These are phyloP conservation scores for Tragulus kanchil DNA, from an alignment of 2,113 vertebrate species.

Conservation along the genomic window DNA sequence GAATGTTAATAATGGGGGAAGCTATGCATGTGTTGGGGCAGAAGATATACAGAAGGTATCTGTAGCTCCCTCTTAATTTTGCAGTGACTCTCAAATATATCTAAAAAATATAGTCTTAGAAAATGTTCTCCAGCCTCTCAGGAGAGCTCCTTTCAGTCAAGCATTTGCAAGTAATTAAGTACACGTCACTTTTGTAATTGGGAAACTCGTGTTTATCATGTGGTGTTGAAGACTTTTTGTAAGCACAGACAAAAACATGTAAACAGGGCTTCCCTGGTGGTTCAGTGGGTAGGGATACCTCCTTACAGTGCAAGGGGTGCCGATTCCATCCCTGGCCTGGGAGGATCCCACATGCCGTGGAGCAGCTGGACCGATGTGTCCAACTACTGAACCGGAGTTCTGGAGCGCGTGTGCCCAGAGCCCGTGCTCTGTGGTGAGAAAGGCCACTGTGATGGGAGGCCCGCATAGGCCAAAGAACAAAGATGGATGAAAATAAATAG, in stretches of 20 bases:
- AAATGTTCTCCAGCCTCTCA: background rate
- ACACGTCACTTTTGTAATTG: background rate
- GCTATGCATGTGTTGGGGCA: background rate
- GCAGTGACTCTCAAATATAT: background rate
- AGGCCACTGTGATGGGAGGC: too few species aligned
- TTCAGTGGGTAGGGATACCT: too few species aligned
- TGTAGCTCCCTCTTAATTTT: background rate
- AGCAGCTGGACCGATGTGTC: too few species aligned
- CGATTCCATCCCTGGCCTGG: too few species aligned
- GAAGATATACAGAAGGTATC: background rate
- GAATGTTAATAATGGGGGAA: background rate
- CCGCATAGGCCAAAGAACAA: too few species aligned
- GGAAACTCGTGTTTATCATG: background rate
- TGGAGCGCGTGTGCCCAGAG: too few species aligned
- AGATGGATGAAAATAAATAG: too few species aligned
- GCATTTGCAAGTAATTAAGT: background rate
- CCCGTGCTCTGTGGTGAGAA: too few species aligned
- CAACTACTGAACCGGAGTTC: too few species aligned
- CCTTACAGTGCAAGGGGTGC: too few species aligned
- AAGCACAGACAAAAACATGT: background rate
- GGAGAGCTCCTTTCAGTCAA: background rate
- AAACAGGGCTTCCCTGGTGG: background rate
- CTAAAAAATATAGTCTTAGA: background rate
- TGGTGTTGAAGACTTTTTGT: conserved; percentile 13
- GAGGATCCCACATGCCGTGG: too few species aligned